These are phyloP conservation scores for Protomyctophum bolini DNA, from an alignment of 2,113 vertebrate genomes.

Conservation along the genomic window DNA sequence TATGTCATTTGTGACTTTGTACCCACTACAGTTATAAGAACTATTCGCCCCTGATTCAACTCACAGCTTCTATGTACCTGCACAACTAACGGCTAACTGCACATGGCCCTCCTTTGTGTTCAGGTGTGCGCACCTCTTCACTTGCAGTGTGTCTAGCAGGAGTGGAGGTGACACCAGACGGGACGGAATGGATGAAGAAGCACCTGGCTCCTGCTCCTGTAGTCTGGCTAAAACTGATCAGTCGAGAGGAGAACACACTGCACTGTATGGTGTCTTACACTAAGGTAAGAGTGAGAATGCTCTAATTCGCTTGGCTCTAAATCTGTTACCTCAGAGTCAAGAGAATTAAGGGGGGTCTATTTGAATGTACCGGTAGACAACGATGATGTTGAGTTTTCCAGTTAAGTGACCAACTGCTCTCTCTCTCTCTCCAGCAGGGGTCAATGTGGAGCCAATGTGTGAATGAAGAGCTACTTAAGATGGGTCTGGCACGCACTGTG, in stretches of 20 bases:
- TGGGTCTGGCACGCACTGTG: slow-evolving; percentile 85
- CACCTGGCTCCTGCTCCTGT: slow-evolving; percentile 78
- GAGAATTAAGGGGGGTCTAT: no score
- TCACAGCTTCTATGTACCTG: neutral
- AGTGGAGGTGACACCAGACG: slow-evolving; percentile 84
- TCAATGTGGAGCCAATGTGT: slow-evolving; percentile 77
- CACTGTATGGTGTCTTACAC: slow-evolving; percentile 86
- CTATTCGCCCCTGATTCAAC: no score
- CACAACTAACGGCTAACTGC: neutral
- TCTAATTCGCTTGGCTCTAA: no score
- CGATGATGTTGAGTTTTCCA: neutral
- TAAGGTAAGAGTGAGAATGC: slow-evolving; percentile 74
- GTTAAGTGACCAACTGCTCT: neutral
- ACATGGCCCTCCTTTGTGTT: neutral
- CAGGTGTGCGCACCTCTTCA: slow-evolving; percentile 75
- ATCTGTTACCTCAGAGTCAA: no score
- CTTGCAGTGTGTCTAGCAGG: slow-evolving; percentile 87
- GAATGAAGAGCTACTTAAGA: slow-evolving; percentile 88
- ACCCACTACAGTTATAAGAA: no score
- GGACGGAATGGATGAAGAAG: slow-evolving; percentile 80
- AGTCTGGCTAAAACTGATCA: slow-evolving; percentile 91
- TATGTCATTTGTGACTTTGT: no score
- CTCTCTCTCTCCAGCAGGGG: slow-evolving; percentile 78
- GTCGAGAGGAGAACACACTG: slow-evolving; percentile 79
- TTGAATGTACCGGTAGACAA: no score